Evolutionary conservation across 2,888 invertebrate genomes (phyloP).

Genomic region (Isoperla grammatica): DNA sequence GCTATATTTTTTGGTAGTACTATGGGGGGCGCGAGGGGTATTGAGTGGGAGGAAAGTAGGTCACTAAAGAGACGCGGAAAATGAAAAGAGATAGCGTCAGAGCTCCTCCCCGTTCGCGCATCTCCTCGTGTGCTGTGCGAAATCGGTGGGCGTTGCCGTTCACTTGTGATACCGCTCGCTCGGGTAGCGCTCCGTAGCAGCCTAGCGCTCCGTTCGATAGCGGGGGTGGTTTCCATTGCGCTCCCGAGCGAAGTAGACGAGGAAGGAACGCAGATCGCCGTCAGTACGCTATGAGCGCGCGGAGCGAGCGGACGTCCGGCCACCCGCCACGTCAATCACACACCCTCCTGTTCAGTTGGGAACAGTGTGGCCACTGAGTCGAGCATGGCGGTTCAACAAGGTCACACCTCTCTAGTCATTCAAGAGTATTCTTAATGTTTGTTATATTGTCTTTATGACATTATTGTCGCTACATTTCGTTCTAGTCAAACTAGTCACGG

Average conservation of each 20-base stretch:
- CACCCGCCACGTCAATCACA: too few species aligned
- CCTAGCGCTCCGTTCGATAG: neutral
- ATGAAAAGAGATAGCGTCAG: neutral
- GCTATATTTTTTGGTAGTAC: neutral
- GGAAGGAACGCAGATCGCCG: neutral
- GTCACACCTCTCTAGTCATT: neutral
- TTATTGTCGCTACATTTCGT: neutral
- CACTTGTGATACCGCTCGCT: neutral
- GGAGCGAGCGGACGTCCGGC: too few species aligned
- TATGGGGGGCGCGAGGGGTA: neutral
- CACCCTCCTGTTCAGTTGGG: too few species aligned
- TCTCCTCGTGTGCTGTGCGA: neutral
- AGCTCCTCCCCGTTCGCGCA: slow-evolving; percentile 7
- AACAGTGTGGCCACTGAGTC: too few species aligned
- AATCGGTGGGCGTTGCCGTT: slow-evolving; percentile 6
- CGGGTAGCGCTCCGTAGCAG: neutral
- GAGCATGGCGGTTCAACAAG: neutral
- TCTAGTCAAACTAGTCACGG: too few species aligned
- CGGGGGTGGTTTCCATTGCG: slow-evolving; percentile 4
- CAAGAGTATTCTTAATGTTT: neutral
- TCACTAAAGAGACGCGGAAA: slow-evolving; percentile 1
- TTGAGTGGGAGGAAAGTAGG: neutral
- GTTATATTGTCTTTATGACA: neutral
- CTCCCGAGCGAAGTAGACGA: neutral
- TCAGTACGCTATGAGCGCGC: neutral